Evolutionary conservation across 2,888 invertebrate genomes (phyloP), one percentile per base, ranked within the genome.

Genomic region (Dione juno): DNA sequence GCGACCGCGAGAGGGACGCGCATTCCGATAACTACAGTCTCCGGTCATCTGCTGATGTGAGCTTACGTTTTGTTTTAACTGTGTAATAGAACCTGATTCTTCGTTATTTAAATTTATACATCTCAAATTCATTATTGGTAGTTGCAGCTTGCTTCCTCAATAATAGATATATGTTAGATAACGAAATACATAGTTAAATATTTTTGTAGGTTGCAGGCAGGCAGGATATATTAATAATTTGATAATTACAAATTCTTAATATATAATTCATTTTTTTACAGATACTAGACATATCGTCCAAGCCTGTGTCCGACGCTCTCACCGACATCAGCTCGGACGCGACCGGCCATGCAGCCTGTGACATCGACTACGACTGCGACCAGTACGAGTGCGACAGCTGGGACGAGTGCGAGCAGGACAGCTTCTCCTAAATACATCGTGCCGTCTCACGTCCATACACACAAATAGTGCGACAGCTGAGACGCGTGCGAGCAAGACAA

Each of bases 381-480:
- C 93, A 89, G 69, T 92, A 92, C 82, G 92, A 92, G 70, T 92
- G 90, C 79, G 93, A 94, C 81, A 92, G 92, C 84, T 94, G 93
- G 93, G 93, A 93, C 81, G 93, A 93, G 84, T 93, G 93, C 80
- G 93, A 94, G 80, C 93, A 93, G 82, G 93, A 94, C 79, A 93
- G 93, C 87, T 93, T 93, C 84, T 93, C 93, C 0, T 93, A 91
- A 77, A 71, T 57, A 0, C 37, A 5, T 3, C 7, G 0, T 41
- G n/a, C 21, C n/a, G n/a, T 54, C 54, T 54, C 35, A n/a, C 54
- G 35, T n/a, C 0, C 54, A 35, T 35, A 37, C 28, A 28, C 8
- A 14, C n/a, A n/a, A n/a, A n/a, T n/a, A n/a, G n/a, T n/a, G n/a
- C n/a, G n/a, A n/a, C n/a, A n/a, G n/a, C n/a, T n/a, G n/a, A n/a